phyloP scores from a whole-genome alignment of 1,140 invertebrate species.

The Tetranychus urticae region DNA sequence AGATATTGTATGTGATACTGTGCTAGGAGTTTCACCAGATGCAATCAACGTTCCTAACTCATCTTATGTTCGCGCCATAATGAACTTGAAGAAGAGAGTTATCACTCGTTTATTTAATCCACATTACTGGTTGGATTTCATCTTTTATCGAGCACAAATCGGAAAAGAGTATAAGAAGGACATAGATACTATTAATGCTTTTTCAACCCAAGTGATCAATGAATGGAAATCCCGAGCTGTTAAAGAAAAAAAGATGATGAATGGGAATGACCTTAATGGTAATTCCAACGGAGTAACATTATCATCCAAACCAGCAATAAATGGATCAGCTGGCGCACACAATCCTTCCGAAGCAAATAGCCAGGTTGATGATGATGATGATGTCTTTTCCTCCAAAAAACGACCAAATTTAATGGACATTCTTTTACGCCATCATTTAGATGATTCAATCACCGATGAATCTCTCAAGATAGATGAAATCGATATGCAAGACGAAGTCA shows the following conservation, averaged over 20 bases:
- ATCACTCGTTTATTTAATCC: too few relatives aligned
- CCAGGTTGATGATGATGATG: neutral
- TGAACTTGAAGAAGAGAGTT: neutral
- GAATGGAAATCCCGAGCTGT: too few relatives aligned
- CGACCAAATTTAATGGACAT: neutral
- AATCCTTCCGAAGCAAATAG: neutral
- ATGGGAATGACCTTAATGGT: too few relatives aligned
- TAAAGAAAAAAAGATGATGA: too few relatives aligned
- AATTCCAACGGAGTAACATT: too few relatives aligned
- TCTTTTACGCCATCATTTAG: neutral
- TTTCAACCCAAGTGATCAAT: too few relatives aligned
- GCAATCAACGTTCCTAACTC: neutral
- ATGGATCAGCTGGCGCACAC: neutral
- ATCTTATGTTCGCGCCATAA: neutral
- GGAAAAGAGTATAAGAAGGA: too few relatives aligned
- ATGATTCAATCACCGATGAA: neutral
- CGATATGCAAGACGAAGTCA: neutral
- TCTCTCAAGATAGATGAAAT: neutral
- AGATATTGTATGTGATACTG: neutral
- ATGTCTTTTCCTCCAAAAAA: neutral
- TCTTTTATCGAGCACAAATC: too few relatives aligned
- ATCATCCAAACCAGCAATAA: neutral
- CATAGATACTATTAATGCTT: too few relatives aligned
- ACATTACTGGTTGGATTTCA: too few relatives aligned
- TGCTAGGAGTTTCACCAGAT: neutral